Evolutionary conservation across 2,113 vertebrate species (phyloP).

Genomic region (Uria lomvia): DNA sequence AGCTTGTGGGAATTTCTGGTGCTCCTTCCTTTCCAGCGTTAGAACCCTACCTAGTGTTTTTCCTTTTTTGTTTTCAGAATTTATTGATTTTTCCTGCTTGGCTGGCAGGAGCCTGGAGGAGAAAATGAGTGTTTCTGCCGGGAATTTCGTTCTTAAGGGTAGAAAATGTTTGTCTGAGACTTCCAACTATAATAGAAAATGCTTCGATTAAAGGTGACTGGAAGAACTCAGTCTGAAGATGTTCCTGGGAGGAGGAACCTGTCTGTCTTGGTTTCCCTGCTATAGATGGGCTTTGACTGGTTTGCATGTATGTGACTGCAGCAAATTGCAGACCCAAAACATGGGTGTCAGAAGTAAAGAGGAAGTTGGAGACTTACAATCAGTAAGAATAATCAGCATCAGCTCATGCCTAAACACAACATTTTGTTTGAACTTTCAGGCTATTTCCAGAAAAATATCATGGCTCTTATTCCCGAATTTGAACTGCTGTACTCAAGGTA

Average conservation of each 20-base stretch:
- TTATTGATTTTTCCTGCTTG: constrained; percentile 9
- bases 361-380: background rate
- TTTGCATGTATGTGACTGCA: background rate
- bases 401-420: background rate
- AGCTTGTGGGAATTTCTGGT: background rate
- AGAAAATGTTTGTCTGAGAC: background rate
- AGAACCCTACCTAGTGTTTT: background rate
- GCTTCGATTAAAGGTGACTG: background rate
- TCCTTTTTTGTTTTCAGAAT: background rate
- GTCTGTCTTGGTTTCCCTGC: background rate
- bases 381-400: background rate
- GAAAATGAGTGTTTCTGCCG: background rate
- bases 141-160: background rate
- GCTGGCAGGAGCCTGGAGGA: background rate
- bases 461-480: background rate
- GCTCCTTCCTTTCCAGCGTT: background rate
- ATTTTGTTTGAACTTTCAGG: background rate
- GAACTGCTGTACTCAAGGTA: background rate
- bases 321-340: background rate
- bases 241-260: background rate
- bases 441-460: background rate
- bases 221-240: background rate
- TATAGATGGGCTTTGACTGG: background rate
- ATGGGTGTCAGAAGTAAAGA: background rate
- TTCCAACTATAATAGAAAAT: background rate